Base-by-base conservation (phyloP, 2,888 invertebrate species). In the Dugesia japonica region DNA sequence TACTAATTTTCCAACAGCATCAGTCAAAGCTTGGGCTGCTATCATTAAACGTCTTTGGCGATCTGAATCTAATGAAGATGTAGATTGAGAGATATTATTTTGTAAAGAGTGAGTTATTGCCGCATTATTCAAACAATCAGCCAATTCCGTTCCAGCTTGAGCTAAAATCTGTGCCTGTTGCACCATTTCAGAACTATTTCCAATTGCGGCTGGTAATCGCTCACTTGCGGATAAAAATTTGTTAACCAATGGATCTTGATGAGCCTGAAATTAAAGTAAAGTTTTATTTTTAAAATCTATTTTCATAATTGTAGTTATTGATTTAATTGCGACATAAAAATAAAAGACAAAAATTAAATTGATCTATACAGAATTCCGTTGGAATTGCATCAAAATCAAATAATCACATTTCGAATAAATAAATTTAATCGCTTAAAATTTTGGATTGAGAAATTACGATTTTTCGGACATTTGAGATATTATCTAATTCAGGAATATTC, bases 1-100 rank as follows among this genome's bases (percentile, higher is more conserved):
- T 27, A 97, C 95, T 90, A 98, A 91, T 80, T 91, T 88, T 0
- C 94, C 92, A 0, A 98, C 98, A 0, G 97, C 97, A 84, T 97
- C 95, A 0, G 97, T 97, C 17, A 88, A 83, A 42, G 91, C 88
- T 83, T 94, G 94, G 20, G 98, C 98, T 0, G 98, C 98, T 0
- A 92, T 92, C 72, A 98, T 85, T 75, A 98, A 86, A 77, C 91
- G 89, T 81, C 94, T 94, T n/a, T 90, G 87, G 76, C 93, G 93
- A 0, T 92, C 89, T 83, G 91, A 91, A 26, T 71, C 75, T 27
- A 26, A 42, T 1, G 42, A 42, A 42, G 27, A 26, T n/a, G 56
- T 28, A 1, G 26, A 26, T 20, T 73, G 33, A 20, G 27, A 72
- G 4, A 72, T 27, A 13, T 28, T 72, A 72, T 56, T 56, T 56